These are phyloP conservation scores for Drosophila leonis DNA, from an alignment of 2,888 invertebrate species.

Conservation along the genomic window DNA sequence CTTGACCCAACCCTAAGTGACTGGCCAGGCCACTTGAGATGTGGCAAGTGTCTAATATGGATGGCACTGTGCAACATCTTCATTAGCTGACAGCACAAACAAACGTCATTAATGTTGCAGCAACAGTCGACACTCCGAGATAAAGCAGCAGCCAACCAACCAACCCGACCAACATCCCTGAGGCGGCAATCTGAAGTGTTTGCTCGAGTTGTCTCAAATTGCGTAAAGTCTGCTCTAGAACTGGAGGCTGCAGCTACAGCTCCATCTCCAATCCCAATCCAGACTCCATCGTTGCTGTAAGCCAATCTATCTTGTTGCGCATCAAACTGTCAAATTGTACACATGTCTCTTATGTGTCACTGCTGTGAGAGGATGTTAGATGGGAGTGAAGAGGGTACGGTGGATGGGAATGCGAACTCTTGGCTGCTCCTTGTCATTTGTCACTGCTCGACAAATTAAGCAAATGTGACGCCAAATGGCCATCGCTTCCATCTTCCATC, in stretches of 20 bases:
- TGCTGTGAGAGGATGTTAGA: conserved; percentile 2
- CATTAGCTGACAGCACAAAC: conserved; percentile 44
- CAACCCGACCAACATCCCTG: conserved; percentile 22
- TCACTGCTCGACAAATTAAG: conserved; percentile 75
- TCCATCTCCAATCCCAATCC: conserved; percentile 8
- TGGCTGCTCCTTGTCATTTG: conserved; percentile 67
- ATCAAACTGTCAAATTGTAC: conserved; percentile 72
- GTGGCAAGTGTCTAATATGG: conserved; percentile 29
- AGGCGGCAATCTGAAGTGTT: conserved; percentile 64
- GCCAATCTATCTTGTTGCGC: conserved; percentile 76
- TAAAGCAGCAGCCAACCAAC: conserved; percentile 10
- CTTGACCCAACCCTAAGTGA: conserved; percentile 33
- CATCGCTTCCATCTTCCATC: conserved; percentile 31
- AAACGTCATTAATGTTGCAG: conserved; percentile 53
- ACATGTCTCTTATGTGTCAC: conserved; percentile 47
- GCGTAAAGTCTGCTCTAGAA: conserved; percentile 69
- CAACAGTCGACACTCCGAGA: conserved; percentile 27
- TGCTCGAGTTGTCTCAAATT: conserved; percentile 75
- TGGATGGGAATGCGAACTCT: conserved; percentile 23
- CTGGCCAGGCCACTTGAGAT: conserved; percentile 29
- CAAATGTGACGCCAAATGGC: conserved; percentile 66
- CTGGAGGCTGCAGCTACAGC: conserved; percentile 10
- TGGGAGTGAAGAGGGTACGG: background rate
- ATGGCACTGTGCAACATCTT: conserved; percentile 40
- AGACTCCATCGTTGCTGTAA: conserved; percentile 42